A percentile compares a stretch with the other conserved stretches of the same genome.
Conservation (phyloP, 2,113 vertebrate species). For the Chelonoidis abingdonii region DNA sequence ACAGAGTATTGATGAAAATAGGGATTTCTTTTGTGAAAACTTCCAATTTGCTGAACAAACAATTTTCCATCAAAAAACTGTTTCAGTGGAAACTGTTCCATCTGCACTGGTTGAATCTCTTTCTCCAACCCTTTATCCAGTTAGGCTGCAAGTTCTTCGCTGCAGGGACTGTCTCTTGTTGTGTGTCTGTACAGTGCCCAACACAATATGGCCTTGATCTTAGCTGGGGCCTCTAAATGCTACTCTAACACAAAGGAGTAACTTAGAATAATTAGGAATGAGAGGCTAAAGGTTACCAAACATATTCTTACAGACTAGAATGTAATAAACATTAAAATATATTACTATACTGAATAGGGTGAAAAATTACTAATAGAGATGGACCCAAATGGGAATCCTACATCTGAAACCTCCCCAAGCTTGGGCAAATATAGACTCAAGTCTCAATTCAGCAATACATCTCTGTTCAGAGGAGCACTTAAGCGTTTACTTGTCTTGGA, state of each 20-base stretch:
- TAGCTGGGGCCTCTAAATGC: background rate
- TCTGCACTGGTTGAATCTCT: slow-evolving; percentile 6
- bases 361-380: background rate
- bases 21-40: background rate
- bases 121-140: background rate
- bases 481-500: background rate
- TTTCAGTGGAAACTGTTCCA: slow-evolving; percentile 31
- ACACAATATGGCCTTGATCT: background rate
- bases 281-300: background rate
- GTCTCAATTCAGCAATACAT: background rate
- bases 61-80: slow-evolving; percentile 1
- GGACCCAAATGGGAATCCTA: background rate
- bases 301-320: background rate
- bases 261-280: too few relatives aligned
- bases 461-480: rapidly evolving
- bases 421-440: background rate
- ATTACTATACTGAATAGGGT: background rate
- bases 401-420: background rate
- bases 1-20: rapidly evolving
- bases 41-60: rapidly evolving
- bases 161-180: too few relatives aligned
- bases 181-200: too few relatives aligned
- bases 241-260: background rate
- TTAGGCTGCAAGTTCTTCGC: too few relatives aligned
- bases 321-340: background rate